These are phyloP conservation scores for Nasonia vitripennis DNA, from an alignment of 1,140 invertebrate genomes.

Conservation along the genomic window DNA sequence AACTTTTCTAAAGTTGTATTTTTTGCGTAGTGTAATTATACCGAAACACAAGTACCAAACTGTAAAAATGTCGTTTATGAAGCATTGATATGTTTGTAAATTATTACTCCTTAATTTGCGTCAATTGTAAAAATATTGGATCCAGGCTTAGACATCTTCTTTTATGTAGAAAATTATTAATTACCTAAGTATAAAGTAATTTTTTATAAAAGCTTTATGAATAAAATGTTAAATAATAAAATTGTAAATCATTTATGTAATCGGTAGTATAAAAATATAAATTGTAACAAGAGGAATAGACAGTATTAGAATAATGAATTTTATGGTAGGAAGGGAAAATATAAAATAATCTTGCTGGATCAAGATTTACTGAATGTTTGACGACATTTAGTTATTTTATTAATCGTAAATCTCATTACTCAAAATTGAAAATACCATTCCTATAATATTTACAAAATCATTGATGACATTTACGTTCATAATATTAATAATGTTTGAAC, in stretches of 20 bases:
- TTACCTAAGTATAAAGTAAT: neutral
- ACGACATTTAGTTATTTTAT: conserved; percentile 17
- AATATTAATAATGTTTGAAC: neutral
- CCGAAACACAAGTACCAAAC: neutral
- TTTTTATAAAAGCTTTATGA: conserved; percentile 33
- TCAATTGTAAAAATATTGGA: neutral
- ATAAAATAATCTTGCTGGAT: conserved; percentile 37
- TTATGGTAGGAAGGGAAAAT: neutral
- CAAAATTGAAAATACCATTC: neutral
- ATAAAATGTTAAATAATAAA: conserved; percentile 36
- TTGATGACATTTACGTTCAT: neutral
- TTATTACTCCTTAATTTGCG: neutral
- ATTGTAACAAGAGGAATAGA: neutral
- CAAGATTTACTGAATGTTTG: conserved; percentile 34
- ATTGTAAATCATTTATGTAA: neutral
- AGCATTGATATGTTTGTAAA: conserved; percentile 1
- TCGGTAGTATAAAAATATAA: neutral
- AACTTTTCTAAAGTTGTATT: conserved; percentile 33
- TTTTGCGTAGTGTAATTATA: conserved; percentile 11
- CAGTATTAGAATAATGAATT: conserved; percentile 18
- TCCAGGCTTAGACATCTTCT: neutral
- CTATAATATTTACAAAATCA: neutral
- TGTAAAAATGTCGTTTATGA: neutral
- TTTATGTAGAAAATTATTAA: neutral
- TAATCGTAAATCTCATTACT: neutral